phyloP scores from a whole-genome alignment of 2,888 invertebrate genomes.

The Pegoplata infirma region DNA sequence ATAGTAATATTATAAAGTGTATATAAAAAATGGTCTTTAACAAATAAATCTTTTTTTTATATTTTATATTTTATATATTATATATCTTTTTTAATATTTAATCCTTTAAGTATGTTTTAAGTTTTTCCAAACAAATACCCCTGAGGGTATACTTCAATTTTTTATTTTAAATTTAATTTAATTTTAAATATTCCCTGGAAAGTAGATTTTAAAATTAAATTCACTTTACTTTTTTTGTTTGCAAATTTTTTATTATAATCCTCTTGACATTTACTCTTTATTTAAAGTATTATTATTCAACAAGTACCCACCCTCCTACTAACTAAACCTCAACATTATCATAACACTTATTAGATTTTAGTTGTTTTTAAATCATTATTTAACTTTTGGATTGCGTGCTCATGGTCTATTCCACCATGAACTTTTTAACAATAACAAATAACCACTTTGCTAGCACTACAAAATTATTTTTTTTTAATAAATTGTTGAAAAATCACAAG shows the following conservation, averaged over 20 bases:
- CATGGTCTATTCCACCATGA: neutral
- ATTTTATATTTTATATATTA: neutral
- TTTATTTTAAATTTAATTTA: neutral
- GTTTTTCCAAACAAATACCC: neutral
- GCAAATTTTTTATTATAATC: neutral
- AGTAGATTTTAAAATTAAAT: neutral
- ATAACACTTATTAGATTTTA: conserved; percentile 1
- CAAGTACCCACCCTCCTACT: neutral
- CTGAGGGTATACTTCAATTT: neutral
- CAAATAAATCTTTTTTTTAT: too few species aligned
- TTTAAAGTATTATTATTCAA: neutral
- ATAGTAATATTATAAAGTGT: neutral
- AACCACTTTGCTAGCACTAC: conserved; percentile 30
- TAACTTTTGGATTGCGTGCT: conserved; percentile 15
- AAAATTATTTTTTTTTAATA: neutral
- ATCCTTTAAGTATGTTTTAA: neutral
- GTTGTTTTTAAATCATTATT: neutral
- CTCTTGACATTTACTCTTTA: neutral
- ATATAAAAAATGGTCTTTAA: too few species aligned
- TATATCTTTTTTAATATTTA: neutral
- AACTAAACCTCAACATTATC: neutral
- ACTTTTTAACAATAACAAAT: conserved; percentile 18
- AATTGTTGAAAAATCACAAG: conserved; percentile 16
- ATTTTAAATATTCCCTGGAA: conserved; percentile 11
- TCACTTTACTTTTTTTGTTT: neutral